Conservation (phyloP, 2,113 vertebrate species). For the Amphiprion percula region DNA sequence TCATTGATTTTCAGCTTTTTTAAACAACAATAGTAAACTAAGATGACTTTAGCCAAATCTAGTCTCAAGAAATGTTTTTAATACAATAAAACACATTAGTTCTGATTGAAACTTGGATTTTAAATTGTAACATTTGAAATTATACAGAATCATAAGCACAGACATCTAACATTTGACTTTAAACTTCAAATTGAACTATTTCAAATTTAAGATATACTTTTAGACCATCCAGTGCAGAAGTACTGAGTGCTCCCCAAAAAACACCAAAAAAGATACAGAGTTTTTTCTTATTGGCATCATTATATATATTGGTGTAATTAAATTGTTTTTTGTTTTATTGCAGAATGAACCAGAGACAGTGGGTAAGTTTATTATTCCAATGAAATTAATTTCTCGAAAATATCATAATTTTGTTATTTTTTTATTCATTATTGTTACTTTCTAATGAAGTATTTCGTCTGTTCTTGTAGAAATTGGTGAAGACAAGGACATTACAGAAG, state of each 20-base stretch:
- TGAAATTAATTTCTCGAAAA: not conserved
- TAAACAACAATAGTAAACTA: not conserved
- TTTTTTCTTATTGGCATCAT: too few relatives aligned
- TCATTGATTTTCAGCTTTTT: not conserved
- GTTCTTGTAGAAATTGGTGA: conserved; percentile 42
- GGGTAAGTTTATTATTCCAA: conserved; percentile 26
- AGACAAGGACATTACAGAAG: not conserved
- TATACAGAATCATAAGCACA: too few relatives aligned
- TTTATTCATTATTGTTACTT: not conserved
- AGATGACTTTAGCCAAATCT: not conserved
- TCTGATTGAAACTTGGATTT: too few relatives aligned
- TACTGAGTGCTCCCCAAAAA: not conserved
- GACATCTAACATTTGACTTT: too few relatives aligned
- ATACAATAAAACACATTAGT: too few relatives aligned
- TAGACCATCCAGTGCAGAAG: too few relatives aligned
- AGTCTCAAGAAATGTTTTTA: too few relatives aligned
- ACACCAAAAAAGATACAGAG: too few relatives aligned
- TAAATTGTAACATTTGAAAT: too few relatives aligned
- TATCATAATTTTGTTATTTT: not conserved
- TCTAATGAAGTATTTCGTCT: not conserved
- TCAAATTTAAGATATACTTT: too few relatives aligned
- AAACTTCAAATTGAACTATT: too few relatives aligned
- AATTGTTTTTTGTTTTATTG: not conserved
- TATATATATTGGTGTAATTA: not conserved
- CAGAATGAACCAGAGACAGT: not conserved